Base-by-base conservation (phyloP, 1,140 invertebrate species). In the Drosophila quadrilineata region DNA sequence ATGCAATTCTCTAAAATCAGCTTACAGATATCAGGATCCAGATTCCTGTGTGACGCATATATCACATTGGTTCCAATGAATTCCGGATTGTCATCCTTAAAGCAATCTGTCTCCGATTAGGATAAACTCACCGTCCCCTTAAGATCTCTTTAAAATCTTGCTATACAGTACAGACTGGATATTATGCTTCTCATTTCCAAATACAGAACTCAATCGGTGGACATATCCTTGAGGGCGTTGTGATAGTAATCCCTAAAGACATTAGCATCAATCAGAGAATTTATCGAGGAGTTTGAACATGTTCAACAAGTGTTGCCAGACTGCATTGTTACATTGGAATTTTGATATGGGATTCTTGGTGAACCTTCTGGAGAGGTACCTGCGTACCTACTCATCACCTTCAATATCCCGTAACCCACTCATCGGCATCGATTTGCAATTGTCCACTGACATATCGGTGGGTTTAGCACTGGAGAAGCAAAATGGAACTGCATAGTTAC, bases 191-290 rank as follows among this genome's bases (percentile, higher is more conserved):
- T 54, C 89, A 97, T 84, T 90, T 97, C 96, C 0, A 96, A 68
- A 65, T 96, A 96, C 84, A 95, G 92, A 0, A 97, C 91, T 65
- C 96, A 95, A 76, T 97, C 96, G 0, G 93, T 91, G 66, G 93
- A 91, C 12, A 95, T 91, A 69, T 95, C 93, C 60, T 92, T 77
- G 0, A 97, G 90, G 0, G 92, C 92, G 54, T 93, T 92, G 48
- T 94, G 94, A 59, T 94, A 93, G 76, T 95, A 94, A 21, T 94
- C 92, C 33, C 93, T 91, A 89, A 94, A 95, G 1, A 95, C 91
- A 0, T 94, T 94, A 45, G 91, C 92, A 68, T 95, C 95, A 0
- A 92, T 91, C 3, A 96, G n/a, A 64, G 53, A 96, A 87, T 0
- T 93, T 92, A 0, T 77, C 89, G 0, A 94, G 90, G 6, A 92